Evolutionary conservation across 1,140 invertebrate species (phyloP), one percentile per base, ranked within the genome.

Genomic region (Drosophila neocordata): DNA sequence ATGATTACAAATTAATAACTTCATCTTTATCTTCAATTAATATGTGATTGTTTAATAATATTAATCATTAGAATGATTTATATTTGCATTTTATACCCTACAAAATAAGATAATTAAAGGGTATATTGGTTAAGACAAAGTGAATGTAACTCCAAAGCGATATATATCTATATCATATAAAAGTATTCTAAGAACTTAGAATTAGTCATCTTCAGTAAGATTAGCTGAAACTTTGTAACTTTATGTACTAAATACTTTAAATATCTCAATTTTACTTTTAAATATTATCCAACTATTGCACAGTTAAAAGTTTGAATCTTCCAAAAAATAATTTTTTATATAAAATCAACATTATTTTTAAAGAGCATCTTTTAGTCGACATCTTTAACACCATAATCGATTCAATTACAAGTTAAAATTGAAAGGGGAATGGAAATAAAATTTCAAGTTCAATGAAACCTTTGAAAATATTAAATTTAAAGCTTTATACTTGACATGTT

Each of bases 371-470:
- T 1, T 20, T 20, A 48, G 15, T 48, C 41, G 41, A 20, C 8
- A 8, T 6, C 27, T 20, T 44, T 44, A 31, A 31, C 27, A 2
- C 3, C 6, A 7, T 4, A 5, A 8, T 38, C 8, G 15, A 7
- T 7, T 44, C 13, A 44, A 18, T 18, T 13, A 8, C 4, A 18
- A 18, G 41, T 18, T 44, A 7, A 55, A 55, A 85, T 85, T 67
- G 69, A 79, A 68, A 63, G 56, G 35, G 63, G 61, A 66, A 66
- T 76, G 56, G 68, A 65, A 69, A 68, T 70, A 15, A 34, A 72
- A 52, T 68, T 58, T 79, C 64, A 65, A 83, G 73, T 76, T 76
- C 73, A 82, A 73, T 82, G 69, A 37, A 79, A 82, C 57, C 61
- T 35, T 1, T 24, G 27, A 20, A 48, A 48, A 48, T 48, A 15